Evolutionary conservation across 1,140 invertebrate species (phyloP).

Genomic region (Doryteuthis pealeii): DNA sequence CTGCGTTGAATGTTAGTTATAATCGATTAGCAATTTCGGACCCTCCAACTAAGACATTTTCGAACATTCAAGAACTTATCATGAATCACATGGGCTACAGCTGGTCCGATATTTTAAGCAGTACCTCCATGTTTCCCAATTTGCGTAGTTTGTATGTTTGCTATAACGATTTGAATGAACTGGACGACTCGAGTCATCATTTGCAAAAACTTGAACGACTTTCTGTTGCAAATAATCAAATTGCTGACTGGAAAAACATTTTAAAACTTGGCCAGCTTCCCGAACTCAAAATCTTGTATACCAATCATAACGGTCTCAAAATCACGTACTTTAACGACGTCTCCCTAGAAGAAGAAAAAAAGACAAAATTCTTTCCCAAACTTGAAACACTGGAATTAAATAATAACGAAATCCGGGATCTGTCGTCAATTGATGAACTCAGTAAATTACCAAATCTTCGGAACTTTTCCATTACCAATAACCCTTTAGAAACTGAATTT

Average conservation of each 20-base stretch:
- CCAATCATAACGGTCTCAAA: neutral
- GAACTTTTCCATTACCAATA: neutral
- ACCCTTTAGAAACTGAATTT: neutral
- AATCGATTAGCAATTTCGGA: neutral
- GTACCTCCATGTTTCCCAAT: neutral
- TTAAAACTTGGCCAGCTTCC: slow-evolving; percentile 2
- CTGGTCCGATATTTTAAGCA: neutral
- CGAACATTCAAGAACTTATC: neutral
- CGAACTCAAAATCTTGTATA: neutral
- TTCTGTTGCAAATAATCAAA: neutral
- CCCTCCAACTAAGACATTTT: neutral
- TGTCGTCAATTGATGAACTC: neutral
- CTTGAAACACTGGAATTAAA: neutral
- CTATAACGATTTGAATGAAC: neutral
- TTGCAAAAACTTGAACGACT: neutral
- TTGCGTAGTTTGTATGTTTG: neutral
- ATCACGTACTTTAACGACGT: neutral
- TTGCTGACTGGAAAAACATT: neutral
- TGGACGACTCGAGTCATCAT: neutral
- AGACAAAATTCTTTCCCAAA: neutral
- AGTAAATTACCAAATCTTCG: neutral
- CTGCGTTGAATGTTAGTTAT: neutral
- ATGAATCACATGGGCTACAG: neutral
- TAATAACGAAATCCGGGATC: neutral
- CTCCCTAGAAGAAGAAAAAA: neutral